A percentile compares a stretch with the other conserved stretches of the same genome.
These are phyloP conservation scores for Epirrhoe tristata DNA, from an alignment of 2,888 invertebrate genomes.

Conservation along the genomic window DNA sequence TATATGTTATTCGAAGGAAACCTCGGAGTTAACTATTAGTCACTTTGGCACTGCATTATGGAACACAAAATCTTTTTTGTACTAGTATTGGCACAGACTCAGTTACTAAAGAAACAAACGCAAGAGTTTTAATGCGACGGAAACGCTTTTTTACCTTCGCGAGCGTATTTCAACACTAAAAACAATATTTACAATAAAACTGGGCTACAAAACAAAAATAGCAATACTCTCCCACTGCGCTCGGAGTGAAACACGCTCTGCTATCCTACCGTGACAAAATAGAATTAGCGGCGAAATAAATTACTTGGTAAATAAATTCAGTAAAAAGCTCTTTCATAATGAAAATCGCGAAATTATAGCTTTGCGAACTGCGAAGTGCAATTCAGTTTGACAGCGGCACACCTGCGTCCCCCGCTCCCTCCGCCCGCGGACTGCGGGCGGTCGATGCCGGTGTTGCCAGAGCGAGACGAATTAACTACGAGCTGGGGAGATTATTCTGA, in stretches of 20 bases:
- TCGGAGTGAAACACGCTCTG: conserved; percentile 39
- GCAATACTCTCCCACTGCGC: conserved; percentile 53
- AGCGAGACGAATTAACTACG: conserved; percentile 45
- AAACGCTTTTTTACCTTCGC: conserved; percentile 42
- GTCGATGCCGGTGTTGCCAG: conserved; percentile 76
- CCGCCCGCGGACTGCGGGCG: conserved; percentile 64
- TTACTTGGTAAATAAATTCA: conserved; percentile 62
- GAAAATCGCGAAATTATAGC: conserved; percentile 66
- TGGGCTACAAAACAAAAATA: conserved; percentile 81
- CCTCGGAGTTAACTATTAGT: conserved; percentile 22
- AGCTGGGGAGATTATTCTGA: conserved; percentile 45
- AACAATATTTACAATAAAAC: conserved; percentile 80
- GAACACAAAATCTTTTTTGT: conserved; percentile 54
- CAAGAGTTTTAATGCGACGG: conserved; percentile 38
- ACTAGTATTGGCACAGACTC: conserved; percentile 56
- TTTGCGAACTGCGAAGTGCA: conserved; percentile 55
- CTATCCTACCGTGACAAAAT: conserved; percentile 52
- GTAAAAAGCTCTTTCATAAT: conserved; percentile 65
- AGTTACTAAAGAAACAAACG: conserved; percentile 54
- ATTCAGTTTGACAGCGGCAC: conserved; percentile 74
- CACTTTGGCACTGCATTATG: conserved; percentile 62
- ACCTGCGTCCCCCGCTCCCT: conserved; percentile 60
- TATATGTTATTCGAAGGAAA: conserved; percentile 30
- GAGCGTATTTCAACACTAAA: conserved; percentile 67
- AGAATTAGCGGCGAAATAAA: conserved; percentile 48